Conservation (phyloP, 2,888 invertebrate genomes). For the Physocephala rufipes region DNA sequence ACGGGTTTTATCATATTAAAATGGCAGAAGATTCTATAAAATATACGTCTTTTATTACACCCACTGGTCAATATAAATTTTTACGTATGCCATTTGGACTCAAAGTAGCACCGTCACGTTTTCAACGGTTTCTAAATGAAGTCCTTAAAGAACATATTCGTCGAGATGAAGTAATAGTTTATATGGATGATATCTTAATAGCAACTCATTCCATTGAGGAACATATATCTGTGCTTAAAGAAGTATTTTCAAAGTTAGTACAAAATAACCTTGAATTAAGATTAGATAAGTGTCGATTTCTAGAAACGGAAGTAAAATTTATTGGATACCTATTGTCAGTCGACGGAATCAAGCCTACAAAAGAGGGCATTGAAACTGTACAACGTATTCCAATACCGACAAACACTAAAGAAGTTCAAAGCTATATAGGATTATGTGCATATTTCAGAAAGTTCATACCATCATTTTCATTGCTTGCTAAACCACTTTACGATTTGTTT, state of each 20-base stretch:
- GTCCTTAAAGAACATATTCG: background rate
- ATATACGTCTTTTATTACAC: background rate
- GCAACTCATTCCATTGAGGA: too few species aligned
- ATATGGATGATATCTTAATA: too few species aligned
- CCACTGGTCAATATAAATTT: background rate
- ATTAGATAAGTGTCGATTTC: background rate
- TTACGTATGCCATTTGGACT: background rate
- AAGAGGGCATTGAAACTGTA: conserved; percentile 14
- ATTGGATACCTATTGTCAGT: background rate
- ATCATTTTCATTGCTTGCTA: background rate
- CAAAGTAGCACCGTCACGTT: background rate
- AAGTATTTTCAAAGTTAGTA: conserved; percentile 3
- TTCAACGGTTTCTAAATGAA: background rate
- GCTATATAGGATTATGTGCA: conserved; percentile 7
- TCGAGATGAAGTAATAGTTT: too few species aligned
- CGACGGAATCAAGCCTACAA: background rate
- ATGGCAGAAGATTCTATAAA: background rate
- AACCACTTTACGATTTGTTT: conserved; percentile 32
- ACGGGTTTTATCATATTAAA: background rate
- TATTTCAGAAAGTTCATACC: conserved; percentile 14
- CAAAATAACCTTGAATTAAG: background rate
- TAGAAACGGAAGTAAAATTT: background rate
- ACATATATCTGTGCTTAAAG: background rate
- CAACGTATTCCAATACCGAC: conserved; percentile 29
- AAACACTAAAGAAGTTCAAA: background rate